phyloP scores from a whole-genome alignment of 2,888 invertebrate species.

The Drosophila formosana region DNA sequence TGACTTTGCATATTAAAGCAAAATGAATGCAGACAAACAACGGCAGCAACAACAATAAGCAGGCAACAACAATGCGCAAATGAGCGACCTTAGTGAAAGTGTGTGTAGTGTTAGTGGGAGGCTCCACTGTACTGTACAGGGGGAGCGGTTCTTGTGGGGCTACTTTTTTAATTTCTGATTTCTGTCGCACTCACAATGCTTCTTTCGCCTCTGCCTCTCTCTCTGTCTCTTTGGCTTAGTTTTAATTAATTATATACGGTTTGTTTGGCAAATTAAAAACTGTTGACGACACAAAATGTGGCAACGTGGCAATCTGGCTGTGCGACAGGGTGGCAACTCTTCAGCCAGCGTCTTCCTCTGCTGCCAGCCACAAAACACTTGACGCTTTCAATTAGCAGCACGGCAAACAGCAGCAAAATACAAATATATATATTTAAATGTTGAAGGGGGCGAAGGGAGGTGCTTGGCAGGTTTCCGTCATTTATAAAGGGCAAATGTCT shows the following conservation, averaged over 20 bases:
- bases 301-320: conserved; percentile 40
- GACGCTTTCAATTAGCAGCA: conserved; percentile 64
- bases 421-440: conserved; percentile 3
- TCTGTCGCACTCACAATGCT: not conserved
- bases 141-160: conserved; percentile 49
- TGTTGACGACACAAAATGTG: conserved; percentile 57
- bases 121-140: conserved; percentile 41
- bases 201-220: not conserved
- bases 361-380: conserved; percentile 3
- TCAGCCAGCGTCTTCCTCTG: conserved; percentile 2
- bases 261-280: conserved; percentile 79
- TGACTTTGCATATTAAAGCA: conserved; percentile 79
- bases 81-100: conserved; percentile 44
- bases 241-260: conserved; percentile 76
- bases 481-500: conserved; percentile 10
- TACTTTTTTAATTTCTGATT: conserved; percentile 71
- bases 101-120: conserved; percentile 2
- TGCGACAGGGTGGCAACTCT: conserved; percentile 23
- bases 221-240: conserved; percentile 35
- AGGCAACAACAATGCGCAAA: conserved; percentile 18
- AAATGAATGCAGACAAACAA: conserved; percentile 72
- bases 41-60: conserved; percentile 20
- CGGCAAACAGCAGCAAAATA: conserved; percentile 27
- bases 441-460: not conserved
- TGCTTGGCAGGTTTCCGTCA: conserved; percentile 10